Conservation (phyloP, 2,888 invertebrate species). For the Volucella zonaria region DNA sequence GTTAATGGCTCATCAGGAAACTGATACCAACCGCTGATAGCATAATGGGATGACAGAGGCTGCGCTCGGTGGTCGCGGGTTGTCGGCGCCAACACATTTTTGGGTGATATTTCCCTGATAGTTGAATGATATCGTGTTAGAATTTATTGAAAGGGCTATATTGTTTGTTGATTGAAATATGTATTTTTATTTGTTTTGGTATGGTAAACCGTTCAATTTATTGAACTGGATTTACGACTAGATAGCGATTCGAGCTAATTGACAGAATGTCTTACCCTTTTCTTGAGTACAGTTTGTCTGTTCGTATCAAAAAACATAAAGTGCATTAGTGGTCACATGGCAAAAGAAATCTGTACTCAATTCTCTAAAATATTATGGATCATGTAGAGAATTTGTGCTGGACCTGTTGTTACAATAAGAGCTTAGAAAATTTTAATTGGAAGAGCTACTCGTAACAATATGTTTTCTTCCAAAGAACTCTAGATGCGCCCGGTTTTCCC, state of each 20-base stretch:
- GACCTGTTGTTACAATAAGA: no score
- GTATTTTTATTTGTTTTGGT: conserved; percentile 20
- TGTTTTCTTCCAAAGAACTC: no score
- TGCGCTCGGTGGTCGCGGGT: conserved; percentile 7
- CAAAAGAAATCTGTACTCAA: no score
- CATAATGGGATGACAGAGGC: conserved; percentile 36
- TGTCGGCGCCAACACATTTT: conserved; percentile 58
- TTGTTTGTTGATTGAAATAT: neutral
- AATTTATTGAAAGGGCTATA: conserved; percentile 37
- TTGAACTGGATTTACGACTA: neutral
- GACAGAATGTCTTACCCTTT: neutral
- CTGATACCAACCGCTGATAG: conserved; percentile 60
- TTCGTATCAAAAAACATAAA: no score
- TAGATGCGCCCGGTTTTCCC: no score
- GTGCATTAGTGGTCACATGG: no score
- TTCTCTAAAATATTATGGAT: no score
- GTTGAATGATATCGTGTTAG: conserved; percentile 56
- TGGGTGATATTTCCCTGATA: conserved; percentile 54
- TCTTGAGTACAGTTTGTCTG: neutral
- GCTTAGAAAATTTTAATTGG: no score
- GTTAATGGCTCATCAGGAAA: conserved; percentile 69
- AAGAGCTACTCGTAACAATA: no score
- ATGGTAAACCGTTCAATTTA: conserved; percentile 35
- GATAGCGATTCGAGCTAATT: conserved; percentile 13
- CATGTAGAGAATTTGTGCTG: no score